A percentile compares a stretch with the other conserved stretches of the same genome.
phyloP scores from a whole-genome alignment of 1,140 invertebrate genomes.

The Caenorhabditis briggsae region DNA sequence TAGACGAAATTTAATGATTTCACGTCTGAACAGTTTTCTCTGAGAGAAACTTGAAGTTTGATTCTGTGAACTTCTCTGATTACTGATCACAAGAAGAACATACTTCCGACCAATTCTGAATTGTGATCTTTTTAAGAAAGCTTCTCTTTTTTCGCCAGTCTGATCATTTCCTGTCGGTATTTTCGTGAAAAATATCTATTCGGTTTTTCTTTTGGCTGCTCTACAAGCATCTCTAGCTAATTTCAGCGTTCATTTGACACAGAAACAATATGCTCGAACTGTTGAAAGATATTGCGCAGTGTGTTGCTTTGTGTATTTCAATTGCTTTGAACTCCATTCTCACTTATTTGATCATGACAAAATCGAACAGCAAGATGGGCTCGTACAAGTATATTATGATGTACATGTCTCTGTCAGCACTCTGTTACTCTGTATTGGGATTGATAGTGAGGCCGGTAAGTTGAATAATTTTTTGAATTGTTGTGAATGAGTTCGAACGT shows the following conservation, averaged over 20 bases:
- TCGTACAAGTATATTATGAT: constrained; percentile 24
- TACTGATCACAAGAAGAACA: no score
- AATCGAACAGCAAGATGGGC: constrained; percentile 14
- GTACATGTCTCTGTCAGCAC: constrained; percentile 3
- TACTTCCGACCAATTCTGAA: no score
- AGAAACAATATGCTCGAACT: not conserved
- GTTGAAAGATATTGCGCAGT: constrained; percentile 9
- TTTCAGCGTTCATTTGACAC: not conserved
- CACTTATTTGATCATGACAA: constrained; percentile 7
- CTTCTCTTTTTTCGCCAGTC: no score
- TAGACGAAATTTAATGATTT: no score
- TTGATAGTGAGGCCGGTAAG: constrained; percentile 12
- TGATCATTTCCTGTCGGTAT: no score
- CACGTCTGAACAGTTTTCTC: no score
- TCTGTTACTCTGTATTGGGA: not conserved
- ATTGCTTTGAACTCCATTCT: not conserved
- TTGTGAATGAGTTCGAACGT: no score
- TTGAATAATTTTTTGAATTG: not conserved
- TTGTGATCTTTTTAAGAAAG: no score
- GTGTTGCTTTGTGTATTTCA: not conserved
- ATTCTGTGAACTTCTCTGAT: no score
- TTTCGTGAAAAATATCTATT: not conserved
- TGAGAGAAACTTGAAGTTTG: no score
- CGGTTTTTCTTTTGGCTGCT: not conserved
- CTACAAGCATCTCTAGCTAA: not conserved